These are phyloP conservation scores for Aselliscus stoliczkanus DNA, from an alignment of 2,797 vertebrate genomes.

Conservation along the genomic window DNA sequence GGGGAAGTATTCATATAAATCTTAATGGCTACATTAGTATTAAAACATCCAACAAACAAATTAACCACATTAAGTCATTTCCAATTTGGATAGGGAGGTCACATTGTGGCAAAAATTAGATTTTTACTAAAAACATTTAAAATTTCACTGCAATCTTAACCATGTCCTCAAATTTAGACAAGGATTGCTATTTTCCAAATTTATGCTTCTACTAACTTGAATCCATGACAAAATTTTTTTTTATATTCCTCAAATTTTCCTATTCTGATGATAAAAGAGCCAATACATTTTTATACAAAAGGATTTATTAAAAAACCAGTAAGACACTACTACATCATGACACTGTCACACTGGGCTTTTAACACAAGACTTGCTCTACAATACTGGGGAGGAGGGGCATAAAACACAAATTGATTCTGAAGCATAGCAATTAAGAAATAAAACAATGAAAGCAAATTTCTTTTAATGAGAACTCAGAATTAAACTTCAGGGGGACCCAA, in stretches of 20 bases:
- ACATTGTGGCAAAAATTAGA: neutral
- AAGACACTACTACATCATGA: constrained; percentile 87
- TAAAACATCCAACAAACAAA: constrained; percentile 57
- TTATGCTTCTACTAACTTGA: constrained; percentile 23
- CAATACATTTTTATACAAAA: constrained; percentile 84
- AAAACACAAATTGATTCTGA: constrained; percentile 84
- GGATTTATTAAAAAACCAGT: constrained; percentile 89
- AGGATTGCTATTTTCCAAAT: constrained; percentile 5
- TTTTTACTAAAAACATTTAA: constrained; percentile 54
- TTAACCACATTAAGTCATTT: constrained; percentile 45
- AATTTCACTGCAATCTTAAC: constrained; percentile 41
- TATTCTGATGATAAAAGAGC: constrained; percentile 69
- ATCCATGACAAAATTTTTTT: constrained; percentile 18
- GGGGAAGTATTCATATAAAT: constrained; percentile 52
- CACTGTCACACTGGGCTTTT: constrained; percentile 86
- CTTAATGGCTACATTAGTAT: constrained; percentile 47
- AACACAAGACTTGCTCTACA: constrained; percentile 87
- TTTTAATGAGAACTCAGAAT: constrained; percentile 85
- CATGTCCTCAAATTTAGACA: constrained; percentile 14
- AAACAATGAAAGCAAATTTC: constrained; percentile 86
- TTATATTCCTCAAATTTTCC: neutral
- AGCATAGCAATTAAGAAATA: constrained; percentile 86
- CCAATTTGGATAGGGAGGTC: constrained; percentile 27
- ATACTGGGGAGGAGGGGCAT: constrained; percentile 80
- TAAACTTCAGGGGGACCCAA: constrained; percentile 85